phyloP scores from a whole-genome alignment of 2,113 vertebrate genomes.

The Bathybates hornii region DNA sequence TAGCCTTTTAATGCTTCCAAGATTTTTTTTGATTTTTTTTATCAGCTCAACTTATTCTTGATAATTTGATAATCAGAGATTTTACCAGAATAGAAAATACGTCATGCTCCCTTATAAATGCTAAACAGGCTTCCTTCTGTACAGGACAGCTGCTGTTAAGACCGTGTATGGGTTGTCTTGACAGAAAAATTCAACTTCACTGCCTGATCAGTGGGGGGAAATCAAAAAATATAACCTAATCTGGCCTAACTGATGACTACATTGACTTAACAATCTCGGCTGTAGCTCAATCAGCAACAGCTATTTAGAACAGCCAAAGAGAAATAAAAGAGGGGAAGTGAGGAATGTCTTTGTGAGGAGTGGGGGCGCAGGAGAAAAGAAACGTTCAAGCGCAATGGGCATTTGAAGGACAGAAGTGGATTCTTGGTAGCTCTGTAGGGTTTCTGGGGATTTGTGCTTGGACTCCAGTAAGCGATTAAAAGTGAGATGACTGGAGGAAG shows the following conservation, averaged over 20 bases:
- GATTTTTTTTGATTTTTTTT: not conserved
- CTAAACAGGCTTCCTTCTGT: not conserved
- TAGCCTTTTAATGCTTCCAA: not conserved
- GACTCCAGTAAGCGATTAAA: not conserved
- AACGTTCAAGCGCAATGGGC: not conserved
- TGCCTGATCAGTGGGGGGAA: not conserved
- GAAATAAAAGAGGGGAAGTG: not conserved
- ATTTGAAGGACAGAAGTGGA: conserved; percentile 28
- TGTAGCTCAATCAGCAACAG: not conserved
- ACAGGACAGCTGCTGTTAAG: not conserved
- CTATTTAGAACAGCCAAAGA: not conserved
- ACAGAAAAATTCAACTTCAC: not conserved
- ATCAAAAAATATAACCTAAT: conserved; percentile 12
- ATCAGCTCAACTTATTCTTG: not conserved
- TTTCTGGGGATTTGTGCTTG: conserved; percentile 51
- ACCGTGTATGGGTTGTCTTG: not conserved
- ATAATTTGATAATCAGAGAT: not conserved
- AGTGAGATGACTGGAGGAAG: not conserved
- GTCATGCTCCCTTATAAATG: not conserved
- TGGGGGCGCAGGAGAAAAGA: not conserved
- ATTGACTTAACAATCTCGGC: conserved; percentile 13
- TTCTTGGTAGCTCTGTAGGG: conserved; percentile 37
- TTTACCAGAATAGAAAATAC: not conserved
- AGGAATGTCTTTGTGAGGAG: conserved; percentile 30
- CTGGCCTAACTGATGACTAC: not conserved